phyloP scores from a whole-genome alignment of 2,888 invertebrate genomes.

The Lymantria dispar region DNA sequence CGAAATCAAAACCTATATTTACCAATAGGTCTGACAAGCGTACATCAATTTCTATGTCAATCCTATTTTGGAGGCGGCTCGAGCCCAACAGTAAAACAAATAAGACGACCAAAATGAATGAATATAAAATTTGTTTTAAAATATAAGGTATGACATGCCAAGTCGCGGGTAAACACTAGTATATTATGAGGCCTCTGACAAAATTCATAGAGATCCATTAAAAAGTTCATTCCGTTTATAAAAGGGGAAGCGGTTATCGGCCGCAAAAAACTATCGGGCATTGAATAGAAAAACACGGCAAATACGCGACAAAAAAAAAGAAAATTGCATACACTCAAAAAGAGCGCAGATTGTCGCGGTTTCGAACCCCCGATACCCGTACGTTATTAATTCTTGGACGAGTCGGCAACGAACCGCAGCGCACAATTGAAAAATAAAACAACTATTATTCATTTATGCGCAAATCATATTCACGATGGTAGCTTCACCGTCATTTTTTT shows the following conservation, averaged over 20 bases:
- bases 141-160: too few relatives aligned
- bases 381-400: conserved; percentile 77
- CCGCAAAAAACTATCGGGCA: conserved; percentile 77
- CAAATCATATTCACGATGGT: conserved; percentile 57
- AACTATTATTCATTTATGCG: conserved; percentile 74
- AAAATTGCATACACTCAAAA: conserved; percentile 53
- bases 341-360: conserved; percentile 78
- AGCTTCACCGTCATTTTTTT: conserved; percentile 49
- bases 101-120: too few relatives aligned
- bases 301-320: conserved; percentile 44
- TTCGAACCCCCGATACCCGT: conserved; percentile 46
- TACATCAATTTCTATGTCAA: too few relatives aligned
- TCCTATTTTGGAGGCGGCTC: too few relatives aligned
- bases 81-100: too few relatives aligned
- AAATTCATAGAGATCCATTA: conserved; percentile 35
- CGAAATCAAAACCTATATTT: too few relatives aligned
- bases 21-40: too few relatives aligned
- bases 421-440: conserved; percentile 79
- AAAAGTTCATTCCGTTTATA: conserved; percentile 46
- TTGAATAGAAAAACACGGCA: conserved; percentile 63
- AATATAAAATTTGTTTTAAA: too few relatives aligned
- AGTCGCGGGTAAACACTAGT: too few relatives aligned
- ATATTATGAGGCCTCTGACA: too few relatives aligned
- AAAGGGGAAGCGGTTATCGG: conserved; percentile 62
- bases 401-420: conserved; percentile 61